Percentiles rank a stretch among this genome's conserved stretches.
Evolutionary conservation across 2,888 invertebrate genomes (phyloP).

Genomic region (Thumatha senex): DNA sequence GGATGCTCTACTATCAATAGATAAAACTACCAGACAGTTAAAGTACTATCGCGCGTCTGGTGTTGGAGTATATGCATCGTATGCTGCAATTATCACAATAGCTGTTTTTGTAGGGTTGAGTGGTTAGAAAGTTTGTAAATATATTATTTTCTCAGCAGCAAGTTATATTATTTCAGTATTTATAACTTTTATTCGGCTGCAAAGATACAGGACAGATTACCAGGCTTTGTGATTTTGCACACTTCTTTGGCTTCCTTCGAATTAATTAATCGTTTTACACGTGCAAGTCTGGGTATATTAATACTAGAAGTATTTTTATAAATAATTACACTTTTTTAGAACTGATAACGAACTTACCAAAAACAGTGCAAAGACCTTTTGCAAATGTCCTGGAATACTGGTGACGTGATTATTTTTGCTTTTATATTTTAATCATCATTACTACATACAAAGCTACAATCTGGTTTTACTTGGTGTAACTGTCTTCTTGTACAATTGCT

Average conservation of each 20-base stretch:
- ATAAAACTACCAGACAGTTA: constrained; percentile 55
- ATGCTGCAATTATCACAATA: constrained; percentile 34
- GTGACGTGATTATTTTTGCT: constrained; percentile 16
- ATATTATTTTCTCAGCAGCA: neutral
- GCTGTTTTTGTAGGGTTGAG: constrained; percentile 29
- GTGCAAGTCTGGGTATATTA: too few relatives aligned
- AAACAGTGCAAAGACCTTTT: constrained; percentile 33
- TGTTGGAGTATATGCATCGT: constrained; percentile 32
- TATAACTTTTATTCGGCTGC: too few relatives aligned
- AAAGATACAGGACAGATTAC: too few relatives aligned
- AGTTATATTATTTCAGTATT: too few relatives aligned
- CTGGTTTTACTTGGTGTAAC: constrained; percentile 49
- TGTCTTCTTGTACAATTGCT: constrained; percentile 59
- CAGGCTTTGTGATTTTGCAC: too few relatives aligned
- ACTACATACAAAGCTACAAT: neutral
- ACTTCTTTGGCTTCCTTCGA: too few relatives aligned
- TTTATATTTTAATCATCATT: constrained; percentile 7
- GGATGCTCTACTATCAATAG: constrained; percentile 78
- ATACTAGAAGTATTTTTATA: too few relatives aligned
- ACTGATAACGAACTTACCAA: constrained; percentile 23
- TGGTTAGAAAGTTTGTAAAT: neutral
- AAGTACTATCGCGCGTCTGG: constrained; percentile 52
- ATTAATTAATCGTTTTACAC: too few relatives aligned
- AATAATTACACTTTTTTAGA: constrained; percentile 13
- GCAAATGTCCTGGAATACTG: constrained; percentile 26